Base-by-base conservation (phyloP, 92 coral and sea anemone genomes). In the Nematostella vectensis region DNA sequence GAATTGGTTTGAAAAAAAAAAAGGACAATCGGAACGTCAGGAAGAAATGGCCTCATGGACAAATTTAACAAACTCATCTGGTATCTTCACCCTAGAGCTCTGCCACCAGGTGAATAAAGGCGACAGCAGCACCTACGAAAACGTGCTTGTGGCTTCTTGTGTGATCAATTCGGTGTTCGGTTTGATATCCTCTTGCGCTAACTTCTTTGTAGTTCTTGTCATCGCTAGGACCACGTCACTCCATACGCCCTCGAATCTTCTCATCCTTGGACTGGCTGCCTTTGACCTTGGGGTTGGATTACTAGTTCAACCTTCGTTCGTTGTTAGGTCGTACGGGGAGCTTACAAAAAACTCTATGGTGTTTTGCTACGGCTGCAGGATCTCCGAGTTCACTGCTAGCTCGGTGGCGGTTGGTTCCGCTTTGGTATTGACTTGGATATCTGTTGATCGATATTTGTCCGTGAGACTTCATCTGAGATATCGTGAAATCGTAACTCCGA, bases 211-310 rank as follows among this genome's bases (percentile, higher is more conserved):
- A 11, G 33, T 58, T 4, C 33, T 33, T 17, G 39, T 22, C 10
- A 58, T 58, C 51, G 28, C 29, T 3, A 42, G 26, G 0, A 58
- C 63, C 6, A 8, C 27, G 4, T 22, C 63, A 15, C 63, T 58
- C 11, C 63, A 58, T 12, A 33, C 22, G 17, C 63, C 63, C n/a
- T 39, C 51, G 29, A 33, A 58, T 24, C 39, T 58, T 15, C 50
- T 58, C 3, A 38, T 58, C 45, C 29, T 58, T 21, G 50, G 63
- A 4, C 25, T 58, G 39, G 63, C 63, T 23, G 50, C 39, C 3
- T 58, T 30, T 39, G 63, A 58, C 22, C 25, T 58, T 39, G 63
- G 63, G 1, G 63, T 58, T 2, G 63, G 63, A 17, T 11, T 58
- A 21, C 18, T 58, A 2, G 49, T 40, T 20, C 63, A 58, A 27